Evolutionary conservation across 2,797 vertebrate genomes (phyloP), one percentile per base, ranked within the genome.

Genomic region (Salarias fasciatus): DNA sequence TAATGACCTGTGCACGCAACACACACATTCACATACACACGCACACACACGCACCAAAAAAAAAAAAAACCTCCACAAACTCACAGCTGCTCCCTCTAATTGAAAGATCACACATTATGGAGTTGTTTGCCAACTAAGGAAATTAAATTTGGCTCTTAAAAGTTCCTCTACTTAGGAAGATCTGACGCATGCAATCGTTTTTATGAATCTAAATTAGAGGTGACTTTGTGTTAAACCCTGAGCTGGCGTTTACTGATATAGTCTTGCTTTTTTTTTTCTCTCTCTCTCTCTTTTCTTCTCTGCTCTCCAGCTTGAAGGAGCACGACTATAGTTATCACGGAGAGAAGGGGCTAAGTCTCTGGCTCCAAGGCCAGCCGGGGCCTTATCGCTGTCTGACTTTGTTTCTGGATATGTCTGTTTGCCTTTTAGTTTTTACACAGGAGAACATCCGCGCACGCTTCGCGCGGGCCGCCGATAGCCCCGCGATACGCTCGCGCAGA

Each of bases 151-250:
- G 80, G 79, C 79, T 75, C 40, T 55, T 71, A 65, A 82, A 85
- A 78, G 64, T 58, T 38, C 8, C 48, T 36, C 64, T 82, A 69
- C 79, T 79, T 77, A 60, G 45, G 69, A 77, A 78, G 59, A 83
- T 88, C 78, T 87, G 82, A 85, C 59, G 56, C 85, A 70, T 59
- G 58, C 83, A 81, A 81, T 88, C 76, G 82, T 73, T 76, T 84
- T 83, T 78, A 82, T 82, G 66, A 75, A 85, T 84, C 79, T 75
- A 71, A 87, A 80, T 83, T 78, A 68, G 77, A 87, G 85, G 86
- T 86, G 86, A 88, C 86, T 86, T 86, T 86, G 85, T 44, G 75
- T 72, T 75, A 65, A 79, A 86, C 54, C 71, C 75, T 76, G 62
- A 81, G 69, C 66, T 77, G 79, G 79, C 80, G 62, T 85, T 84